Evolutionary conservation across 2,888 invertebrate species (phyloP).

Genomic region (Drosophila nigricruria): DNA sequence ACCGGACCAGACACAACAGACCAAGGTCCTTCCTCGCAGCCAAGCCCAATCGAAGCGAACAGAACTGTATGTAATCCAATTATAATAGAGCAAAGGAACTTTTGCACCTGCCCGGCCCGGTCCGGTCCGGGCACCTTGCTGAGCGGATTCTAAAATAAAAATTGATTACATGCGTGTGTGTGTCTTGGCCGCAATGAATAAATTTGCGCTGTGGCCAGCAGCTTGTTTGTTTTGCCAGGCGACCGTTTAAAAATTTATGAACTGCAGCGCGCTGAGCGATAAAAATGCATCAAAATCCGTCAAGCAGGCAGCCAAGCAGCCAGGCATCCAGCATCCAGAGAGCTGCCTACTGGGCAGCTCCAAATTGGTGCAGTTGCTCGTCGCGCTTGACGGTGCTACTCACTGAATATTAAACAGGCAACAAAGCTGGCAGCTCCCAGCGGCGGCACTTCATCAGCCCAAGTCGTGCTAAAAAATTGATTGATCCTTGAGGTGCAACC

Average conservation of each 20-base stretch:
- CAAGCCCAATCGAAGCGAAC: conserved; percentile 3
- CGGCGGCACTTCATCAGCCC: conserved; percentile 74
- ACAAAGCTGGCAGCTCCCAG: conserved; percentile 49
- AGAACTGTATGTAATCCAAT: conserved; percentile 65
- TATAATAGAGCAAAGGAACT: conserved; percentile 62
- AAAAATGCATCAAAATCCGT: conserved; percentile 43
- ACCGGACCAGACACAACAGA: conserved; percentile 41
- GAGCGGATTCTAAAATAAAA: conserved; percentile 73
- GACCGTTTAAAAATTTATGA: conserved; percentile 75
- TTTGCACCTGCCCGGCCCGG: conserved; percentile 76
- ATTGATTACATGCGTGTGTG: conserved; percentile 76
- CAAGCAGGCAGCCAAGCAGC: conserved; percentile 2
- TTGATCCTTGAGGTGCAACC: conserved; percentile 69
- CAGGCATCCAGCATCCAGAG: conserved; percentile 3
- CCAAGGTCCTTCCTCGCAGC: conserved; percentile 48
- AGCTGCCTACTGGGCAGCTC: conserved; percentile 44
- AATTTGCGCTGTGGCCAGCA: conserved; percentile 34
- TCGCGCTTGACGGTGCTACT: conserved; percentile 71
- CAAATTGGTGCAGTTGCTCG: conserved; percentile 75
- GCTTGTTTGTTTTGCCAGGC: conserved; percentile 65
- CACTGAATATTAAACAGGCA: conserved; percentile 73
- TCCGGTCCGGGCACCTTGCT: conserved; percentile 35
- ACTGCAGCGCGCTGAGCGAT: conserved; percentile 71
- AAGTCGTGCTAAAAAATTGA: conserved; percentile 76
- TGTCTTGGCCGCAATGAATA: conserved; percentile 56